Conservation (phyloP, 2,888 invertebrate genomes). For the Lycaena phlaeas region DNA sequence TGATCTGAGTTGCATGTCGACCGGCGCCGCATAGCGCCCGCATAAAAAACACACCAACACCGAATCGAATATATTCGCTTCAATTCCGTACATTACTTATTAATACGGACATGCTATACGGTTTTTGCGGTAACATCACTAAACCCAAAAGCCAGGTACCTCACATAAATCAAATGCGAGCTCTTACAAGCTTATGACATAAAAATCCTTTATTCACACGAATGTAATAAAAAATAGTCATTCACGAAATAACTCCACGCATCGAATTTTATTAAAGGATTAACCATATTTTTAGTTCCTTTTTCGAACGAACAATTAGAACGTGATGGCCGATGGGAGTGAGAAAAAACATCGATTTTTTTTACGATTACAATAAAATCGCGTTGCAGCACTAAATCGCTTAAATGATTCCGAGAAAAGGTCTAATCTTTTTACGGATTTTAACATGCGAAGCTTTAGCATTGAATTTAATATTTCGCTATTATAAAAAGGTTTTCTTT, state of each 20-base stretch:
- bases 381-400: slow-evolving; percentile 24
- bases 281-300: slow-evolving; percentile 47
- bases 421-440: slow-evolving; percentile 10
- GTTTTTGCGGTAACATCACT: background rate
- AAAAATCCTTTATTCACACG: slow-evolving; percentile 62
- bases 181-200: slow-evolving; percentile 61
- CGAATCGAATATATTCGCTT: slow-evolving; percentile 4
- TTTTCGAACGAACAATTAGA: slow-evolving; percentile 54
- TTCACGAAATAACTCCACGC: slow-evolving; percentile 30
- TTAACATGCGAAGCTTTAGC: background rate
- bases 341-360: slow-evolving; percentile 45
- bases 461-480: background rate
- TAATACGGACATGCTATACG: too few species aligned
- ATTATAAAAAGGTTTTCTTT: background rate
- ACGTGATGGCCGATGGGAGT: slow-evolving; percentile 33
- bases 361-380: slow-evolving; percentile 24
- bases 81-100: slow-evolving; percentile 13
- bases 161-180: slow-evolving; percentile 34
- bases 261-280: slow-evolving; percentile 56
- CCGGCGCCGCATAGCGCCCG: slow-evolving; percentile 44
- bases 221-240: slow-evolving; percentile 32
- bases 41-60: slow-evolving; percentile 22
- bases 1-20: slow-evolving; percentile 36
- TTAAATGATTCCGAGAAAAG: slow-evolving; percentile 25
- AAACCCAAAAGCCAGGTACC: slow-evolving; percentile 17